phyloP scores from a whole-genome alignment of 2,797 vertebrate genomes.

The Platyrinchus mystaceus region DNA sequence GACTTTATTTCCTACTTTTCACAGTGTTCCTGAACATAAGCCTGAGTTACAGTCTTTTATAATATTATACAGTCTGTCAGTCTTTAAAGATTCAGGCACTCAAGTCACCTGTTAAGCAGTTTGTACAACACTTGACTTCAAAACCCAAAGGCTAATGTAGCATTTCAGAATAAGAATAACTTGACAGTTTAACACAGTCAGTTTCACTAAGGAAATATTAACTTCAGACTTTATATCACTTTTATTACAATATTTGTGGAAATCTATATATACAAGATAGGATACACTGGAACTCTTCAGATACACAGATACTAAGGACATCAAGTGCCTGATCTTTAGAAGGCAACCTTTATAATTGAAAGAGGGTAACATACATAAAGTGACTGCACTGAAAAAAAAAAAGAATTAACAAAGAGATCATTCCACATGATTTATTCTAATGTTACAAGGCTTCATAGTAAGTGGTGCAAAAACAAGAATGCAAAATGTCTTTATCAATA shows the following conservation, averaged over 20 bases:
- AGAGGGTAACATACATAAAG: background rate
- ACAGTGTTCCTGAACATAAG: background rate
- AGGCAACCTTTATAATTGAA: background rate
- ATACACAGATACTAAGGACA: background rate
- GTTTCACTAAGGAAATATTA: background rate
- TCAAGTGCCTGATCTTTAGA: background rate
- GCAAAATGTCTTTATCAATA: background rate
- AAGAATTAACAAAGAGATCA: background rate
- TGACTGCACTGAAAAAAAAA: background rate
- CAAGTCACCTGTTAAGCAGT: background rate
- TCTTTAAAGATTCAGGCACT: background rate
- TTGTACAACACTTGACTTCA: background rate
- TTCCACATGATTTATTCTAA: background rate
- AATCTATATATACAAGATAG: background rate
- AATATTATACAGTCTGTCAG: background rate
- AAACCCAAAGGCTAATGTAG: background rate
- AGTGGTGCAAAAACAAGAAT: background rate
- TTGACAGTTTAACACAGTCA: background rate
- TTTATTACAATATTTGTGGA: background rate
- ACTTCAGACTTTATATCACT: background rate
- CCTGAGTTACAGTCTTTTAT: background rate
- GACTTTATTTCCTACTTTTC: background rate
- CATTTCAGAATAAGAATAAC: background rate
- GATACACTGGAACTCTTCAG: background rate
- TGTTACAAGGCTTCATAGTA: background rate